phyloP scores from a whole-genome alignment of 2,888 invertebrate species.

The Acanthosepion esculentum region DNA sequence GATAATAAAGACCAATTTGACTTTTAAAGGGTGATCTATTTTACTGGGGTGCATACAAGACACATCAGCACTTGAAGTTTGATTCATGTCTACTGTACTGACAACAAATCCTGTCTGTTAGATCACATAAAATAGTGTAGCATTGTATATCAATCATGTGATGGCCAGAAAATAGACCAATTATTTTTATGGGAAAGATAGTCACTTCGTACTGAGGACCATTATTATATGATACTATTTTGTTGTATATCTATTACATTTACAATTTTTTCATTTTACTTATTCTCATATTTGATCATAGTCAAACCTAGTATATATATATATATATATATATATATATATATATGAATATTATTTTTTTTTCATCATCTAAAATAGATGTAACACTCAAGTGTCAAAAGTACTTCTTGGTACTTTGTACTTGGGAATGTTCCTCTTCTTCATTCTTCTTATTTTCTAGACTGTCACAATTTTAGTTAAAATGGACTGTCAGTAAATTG shows the following conservation, averaged over 20 bases:
- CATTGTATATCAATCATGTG: no score
- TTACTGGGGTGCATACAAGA: no score
- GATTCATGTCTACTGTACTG: no score
- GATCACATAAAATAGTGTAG: no score
- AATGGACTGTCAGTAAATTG: conserved; percentile 1
- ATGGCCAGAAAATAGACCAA: no score
- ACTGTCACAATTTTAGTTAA: conserved; percentile 8
- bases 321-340: no score
- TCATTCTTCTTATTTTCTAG: conserved; percentile 16
- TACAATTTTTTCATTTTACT: not conserved
- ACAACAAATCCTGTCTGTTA: no score
- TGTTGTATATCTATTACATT: not conserved
- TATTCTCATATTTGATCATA: not conserved
- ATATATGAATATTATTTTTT: not conserved
- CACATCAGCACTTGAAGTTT: no score
- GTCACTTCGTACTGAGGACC: not conserved
- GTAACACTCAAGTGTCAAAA: not conserved
- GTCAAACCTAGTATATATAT: not conserved
- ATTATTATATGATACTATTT: not conserved
- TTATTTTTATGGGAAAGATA: no score
- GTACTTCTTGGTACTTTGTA: not conserved
- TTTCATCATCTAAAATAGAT: not conserved
- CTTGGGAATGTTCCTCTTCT: not conserved
- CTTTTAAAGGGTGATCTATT: no score
- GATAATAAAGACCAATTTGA: no score